A percentile compares a stretch with the other conserved stretches of the same genome.
These are phyloP conservation scores for Protula sp. DNA, from an alignment of 2,888 invertebrate genomes.

Conservation along the genomic window DNA sequence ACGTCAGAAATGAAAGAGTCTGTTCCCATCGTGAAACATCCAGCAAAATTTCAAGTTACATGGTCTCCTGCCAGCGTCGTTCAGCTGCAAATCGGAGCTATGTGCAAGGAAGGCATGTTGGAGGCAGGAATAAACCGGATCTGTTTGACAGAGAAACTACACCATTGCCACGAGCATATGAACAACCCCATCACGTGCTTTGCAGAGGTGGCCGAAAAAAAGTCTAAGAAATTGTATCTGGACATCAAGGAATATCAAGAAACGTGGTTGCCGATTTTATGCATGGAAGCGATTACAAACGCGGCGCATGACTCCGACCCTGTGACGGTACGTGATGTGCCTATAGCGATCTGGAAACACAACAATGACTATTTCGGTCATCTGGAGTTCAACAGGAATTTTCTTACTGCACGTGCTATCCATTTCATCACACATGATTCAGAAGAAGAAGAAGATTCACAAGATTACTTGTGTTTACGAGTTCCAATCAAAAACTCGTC, in stretches of 20 bases:
- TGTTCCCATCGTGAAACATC: slow-evolving; percentile 1
- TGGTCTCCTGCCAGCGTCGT: slow-evolving; percentile 13
- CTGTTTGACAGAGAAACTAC: slow-evolving; percentile 33
- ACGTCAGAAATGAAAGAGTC: slow-evolving; percentile 8
- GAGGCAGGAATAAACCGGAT: slow-evolving; percentile 36
- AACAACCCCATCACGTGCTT: slow-evolving; percentile 30
- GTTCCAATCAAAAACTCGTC: too few relatives aligned
- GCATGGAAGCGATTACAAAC: slow-evolving; percentile 34
- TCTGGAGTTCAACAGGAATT: slow-evolving; percentile 28
- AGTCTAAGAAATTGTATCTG: slow-evolving; percentile 18
- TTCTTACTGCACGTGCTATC: slow-evolving; percentile 32
- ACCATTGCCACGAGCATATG: slow-evolving; percentile 44
- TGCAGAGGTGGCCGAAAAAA: slow-evolving; percentile 4
- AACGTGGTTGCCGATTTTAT: slow-evolving; percentile 35
- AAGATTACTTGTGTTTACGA: slow-evolving; percentile 36
- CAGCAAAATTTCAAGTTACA: slow-evolving; percentile 2
- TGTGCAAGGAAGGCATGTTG: slow-evolving; percentile 26
- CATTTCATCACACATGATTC: slow-evolving; percentile 15
- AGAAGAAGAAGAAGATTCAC: slow-evolving; percentile 6
- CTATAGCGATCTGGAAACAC: slow-evolving; percentile 28
- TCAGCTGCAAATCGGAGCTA: slow-evolving; percentile 29
- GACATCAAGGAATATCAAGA: slow-evolving; percentile 32
- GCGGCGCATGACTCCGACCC: slow-evolving; percentile 30
- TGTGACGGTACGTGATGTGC: slow-evolving; percentile 33
- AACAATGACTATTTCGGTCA: slow-evolving; percentile 11